A percentile compares a stretch with the other conserved stretches of the same genome.
Evolutionary conservation across 2,113 vertebrate genomes (phyloP).

Genomic region (Indicator maculatus): DNA sequence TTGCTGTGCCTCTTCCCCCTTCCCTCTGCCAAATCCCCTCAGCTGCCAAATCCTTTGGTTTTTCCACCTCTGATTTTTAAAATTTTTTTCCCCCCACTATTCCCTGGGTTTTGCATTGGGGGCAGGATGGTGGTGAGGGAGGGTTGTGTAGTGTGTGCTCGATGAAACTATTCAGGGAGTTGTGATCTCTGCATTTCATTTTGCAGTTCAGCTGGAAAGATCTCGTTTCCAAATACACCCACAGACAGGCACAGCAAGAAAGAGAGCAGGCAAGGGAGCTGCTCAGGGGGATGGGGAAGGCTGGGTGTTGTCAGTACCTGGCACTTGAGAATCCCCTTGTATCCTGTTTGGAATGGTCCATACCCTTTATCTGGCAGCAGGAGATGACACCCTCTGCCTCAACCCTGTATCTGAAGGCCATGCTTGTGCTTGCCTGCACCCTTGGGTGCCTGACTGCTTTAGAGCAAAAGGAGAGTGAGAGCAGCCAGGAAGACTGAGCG

Average conservation of each 20-base stretch:
- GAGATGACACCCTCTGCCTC: not conserved
- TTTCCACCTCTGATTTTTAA: not conserved
- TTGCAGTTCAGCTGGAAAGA: constrained; percentile 78
- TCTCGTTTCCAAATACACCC: constrained; percentile 79
- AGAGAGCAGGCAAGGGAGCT: constrained; percentile 31
- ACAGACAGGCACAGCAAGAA: constrained; percentile 68
- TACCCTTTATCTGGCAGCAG: not conserved
- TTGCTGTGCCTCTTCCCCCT: not conserved
- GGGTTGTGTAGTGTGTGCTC: not conserved
- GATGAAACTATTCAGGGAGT: constrained; percentile 67
- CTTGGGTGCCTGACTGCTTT: not conserved
- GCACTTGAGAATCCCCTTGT: not conserved
- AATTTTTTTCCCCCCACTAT: not conserved
- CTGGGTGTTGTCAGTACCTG: not conserved
- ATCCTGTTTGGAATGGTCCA: not conserved
- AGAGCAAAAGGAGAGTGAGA: not conserved
- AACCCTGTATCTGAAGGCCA: fast-evolving
- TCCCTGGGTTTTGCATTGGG: not conserved
- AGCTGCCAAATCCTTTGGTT: not conserved
- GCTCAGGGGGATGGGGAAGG: constrained; percentile 20
- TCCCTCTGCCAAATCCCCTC: not conserved
- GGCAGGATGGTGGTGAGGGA: not conserved
- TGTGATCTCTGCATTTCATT: constrained; percentile 74
- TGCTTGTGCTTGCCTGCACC: not conserved
- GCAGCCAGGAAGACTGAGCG: not conserved